Evolutionary conservation across 2,113 vertebrate genomes (phyloP).

Genomic region (Noturus placidus): DNA sequence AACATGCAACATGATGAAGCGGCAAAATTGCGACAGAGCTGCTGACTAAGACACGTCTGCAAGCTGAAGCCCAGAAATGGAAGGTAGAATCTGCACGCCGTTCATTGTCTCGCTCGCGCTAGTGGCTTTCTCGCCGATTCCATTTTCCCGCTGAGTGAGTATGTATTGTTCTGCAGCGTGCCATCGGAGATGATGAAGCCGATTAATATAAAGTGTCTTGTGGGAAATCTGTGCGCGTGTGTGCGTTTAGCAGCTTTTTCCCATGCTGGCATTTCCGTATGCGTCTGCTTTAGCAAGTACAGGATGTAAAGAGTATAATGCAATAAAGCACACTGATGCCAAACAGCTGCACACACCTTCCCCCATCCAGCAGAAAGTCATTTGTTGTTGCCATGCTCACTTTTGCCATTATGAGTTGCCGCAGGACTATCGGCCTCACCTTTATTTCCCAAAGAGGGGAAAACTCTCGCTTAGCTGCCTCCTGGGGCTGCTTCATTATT

Average conservation of each 20-base stretch:
- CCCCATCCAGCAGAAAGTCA: neutral
- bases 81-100: conserved; percentile 31
- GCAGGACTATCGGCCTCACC: neutral
- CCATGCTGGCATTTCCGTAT: neutral
- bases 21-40: conserved; percentile 20
- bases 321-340: neutral
- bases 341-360: neutral
- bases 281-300: neutral
- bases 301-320: neutral
- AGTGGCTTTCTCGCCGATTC: conserved; percentile 4
- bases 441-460: conserved; percentile 14
- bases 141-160: conserved; percentile 12
- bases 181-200: conserved; percentile 14
- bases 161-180: neutral
- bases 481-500: conserved; percentile 35
- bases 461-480: conserved; percentile 20
- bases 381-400: neutral
- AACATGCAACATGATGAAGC: conserved; percentile 10
- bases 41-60: conserved; percentile 45
- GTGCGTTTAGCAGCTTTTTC: neutral
- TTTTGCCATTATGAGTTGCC: conserved; percentile 26
- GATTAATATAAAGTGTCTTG: neutral
- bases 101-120: conserved; percentile 28
- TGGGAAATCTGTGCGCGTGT: neutral
- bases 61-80: conserved; percentile 19